Evolutionary conservation across 1,140 invertebrate species (phyloP), one percentile per base, ranked within the genome.

Genomic region (Pantala flavescens): DNA sequence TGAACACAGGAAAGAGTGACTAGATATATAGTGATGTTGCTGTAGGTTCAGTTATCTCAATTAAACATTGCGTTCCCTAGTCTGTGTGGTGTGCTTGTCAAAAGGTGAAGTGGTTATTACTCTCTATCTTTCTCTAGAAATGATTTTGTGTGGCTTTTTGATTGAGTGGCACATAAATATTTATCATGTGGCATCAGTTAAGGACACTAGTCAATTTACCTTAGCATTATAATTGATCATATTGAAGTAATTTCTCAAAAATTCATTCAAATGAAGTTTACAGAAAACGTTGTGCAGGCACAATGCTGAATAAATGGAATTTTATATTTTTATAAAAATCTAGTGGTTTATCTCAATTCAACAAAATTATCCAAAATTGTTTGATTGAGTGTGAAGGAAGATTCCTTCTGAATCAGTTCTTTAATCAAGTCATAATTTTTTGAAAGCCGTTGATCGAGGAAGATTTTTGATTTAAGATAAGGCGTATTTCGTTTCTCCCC

Each of bases 401-500:
- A 21, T 63, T 5, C 28, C 28, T 36, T 36, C 28, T 36, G 28
- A 36, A 9, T 36, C 28, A 36, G 28, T 36, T 36, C 28, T 5
- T 5, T 36, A 5, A 36, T 36, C 28, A 9, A 36, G 9, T 36
- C 28, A 36, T 74, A 36, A 71, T 9, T 43, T 73, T 72, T 71
- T 42, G 75, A 77, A 70, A 75, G 75, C 71, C 49, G 16, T 24
- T 49, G 73, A 70, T 75, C 55, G 71, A 75, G n/a, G 70, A 76
- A 74, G 70, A 76, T 73, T 75, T 73, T 74, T 28, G 36, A 74
- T 24, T 19, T 71, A 36, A 28, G 24, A 36, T 1, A 70, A 73
- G 71, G 49, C 77, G 79, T 77, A 78, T 79, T 79, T 73, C 76
- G 74, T 76, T 78, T 76, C 71, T 63, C 49, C 49, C 49, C n/a